These are phyloP conservation scores for Sarcophaga subvicina DNA, from an alignment of 2,888 invertebrate genomes.

Conservation along the genomic window DNA sequence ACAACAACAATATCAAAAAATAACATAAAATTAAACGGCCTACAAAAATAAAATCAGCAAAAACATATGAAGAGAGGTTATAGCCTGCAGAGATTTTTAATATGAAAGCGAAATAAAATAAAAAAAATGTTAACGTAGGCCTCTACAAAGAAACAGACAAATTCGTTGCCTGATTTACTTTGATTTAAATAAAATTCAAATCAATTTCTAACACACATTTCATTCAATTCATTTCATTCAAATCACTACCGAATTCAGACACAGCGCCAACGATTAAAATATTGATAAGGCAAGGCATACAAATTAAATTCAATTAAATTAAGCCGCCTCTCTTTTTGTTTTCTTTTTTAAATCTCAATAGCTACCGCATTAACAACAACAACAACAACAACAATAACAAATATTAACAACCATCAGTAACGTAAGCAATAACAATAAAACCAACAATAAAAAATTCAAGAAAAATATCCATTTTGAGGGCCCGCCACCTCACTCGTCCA, in stretches of 20 bases:
- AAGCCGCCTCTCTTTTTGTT: conserved; percentile 48
- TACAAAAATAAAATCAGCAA: conserved; percentile 17
- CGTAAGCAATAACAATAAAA: background rate
- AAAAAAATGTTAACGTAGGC: conserved; percentile 22
- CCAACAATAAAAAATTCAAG: conserved; percentile 4
- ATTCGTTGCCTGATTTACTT: conserved; percentile 7
- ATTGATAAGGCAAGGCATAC: conserved; percentile 62
- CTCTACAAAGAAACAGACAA: conserved; percentile 24
- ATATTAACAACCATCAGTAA: conserved; percentile 11
- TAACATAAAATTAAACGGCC: conserved; percentile 18
- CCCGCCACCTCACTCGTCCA: conserved; percentile 5
- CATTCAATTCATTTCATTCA: conserved; percentile 64
- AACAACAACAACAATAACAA: conserved; percentile 12
- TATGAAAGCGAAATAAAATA: conserved; percentile 30
- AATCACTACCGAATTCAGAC: conserved; percentile 37
- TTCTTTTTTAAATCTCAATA: conserved; percentile 19
- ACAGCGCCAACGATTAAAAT: conserved; percentile 63
- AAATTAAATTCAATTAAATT: conserved; percentile 61
- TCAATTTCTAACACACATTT: conserved; percentile 58
- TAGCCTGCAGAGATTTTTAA: conserved; percentile 6
- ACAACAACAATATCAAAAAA: conserved; percentile 10
- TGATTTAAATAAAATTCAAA: conserved; percentile 65
- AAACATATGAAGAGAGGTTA: conserved; percentile 14
- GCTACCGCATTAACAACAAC: background rate
- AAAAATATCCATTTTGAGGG: conserved; percentile 41